A percentile compares a stretch with the other conserved stretches of the same genome.
Evolutionary conservation across 2,113 vertebrate genomes (phyloP).

Genomic region (Dendropsophus ebraccatus): DNA sequence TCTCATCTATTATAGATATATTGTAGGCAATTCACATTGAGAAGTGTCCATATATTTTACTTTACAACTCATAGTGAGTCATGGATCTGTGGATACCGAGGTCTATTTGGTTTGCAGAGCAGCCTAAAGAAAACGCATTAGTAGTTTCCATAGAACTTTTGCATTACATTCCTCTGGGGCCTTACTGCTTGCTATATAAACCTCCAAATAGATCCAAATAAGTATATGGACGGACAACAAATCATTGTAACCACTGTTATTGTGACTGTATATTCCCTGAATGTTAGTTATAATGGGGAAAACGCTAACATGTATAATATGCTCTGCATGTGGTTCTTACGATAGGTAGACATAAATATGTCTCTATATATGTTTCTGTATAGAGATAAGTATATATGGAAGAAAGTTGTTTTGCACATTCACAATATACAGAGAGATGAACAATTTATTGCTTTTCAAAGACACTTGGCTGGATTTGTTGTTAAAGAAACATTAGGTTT

Average conservation of each 20-base stretch:
- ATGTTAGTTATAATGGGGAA: neutral
- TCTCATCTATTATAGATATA: slow-evolving; percentile 63
- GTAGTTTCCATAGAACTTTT: slow-evolving; percentile 49
- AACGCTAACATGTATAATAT: slow-evolving; percentile 22
- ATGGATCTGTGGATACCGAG: slow-evolving; percentile 44
- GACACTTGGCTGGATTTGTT: neutral
- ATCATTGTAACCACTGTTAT: neutral
- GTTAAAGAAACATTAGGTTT: neutral
- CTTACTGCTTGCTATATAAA: slow-evolving; percentile 58
- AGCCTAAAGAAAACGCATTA: neutral
- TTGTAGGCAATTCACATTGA: neutral
- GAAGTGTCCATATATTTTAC: slow-evolving; percentile 52
- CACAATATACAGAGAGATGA: slow-evolving; percentile 26
- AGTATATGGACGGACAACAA: slow-evolving; percentile 30
- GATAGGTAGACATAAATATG: slow-evolving; percentile 19
- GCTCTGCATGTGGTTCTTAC: slow-evolving; percentile 23
- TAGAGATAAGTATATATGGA: slow-evolving; percentile 27
- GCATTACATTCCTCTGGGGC: slow-evolving; percentile 54
- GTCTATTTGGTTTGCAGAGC: slow-evolving; percentile 56
- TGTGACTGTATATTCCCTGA: slow-evolving; percentile 39
- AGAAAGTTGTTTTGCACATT: slow-evolving; percentile 28
- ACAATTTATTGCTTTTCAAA: slow-evolving; percentile 20
- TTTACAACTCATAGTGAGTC: slow-evolving; percentile 65
- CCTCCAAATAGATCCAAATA: slow-evolving; percentile 32
- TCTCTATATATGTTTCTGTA: slow-evolving; percentile 32